phyloP scores from a whole-genome alignment of 2,888 invertebrate species.

The Heterodera filipjevi region DNA sequence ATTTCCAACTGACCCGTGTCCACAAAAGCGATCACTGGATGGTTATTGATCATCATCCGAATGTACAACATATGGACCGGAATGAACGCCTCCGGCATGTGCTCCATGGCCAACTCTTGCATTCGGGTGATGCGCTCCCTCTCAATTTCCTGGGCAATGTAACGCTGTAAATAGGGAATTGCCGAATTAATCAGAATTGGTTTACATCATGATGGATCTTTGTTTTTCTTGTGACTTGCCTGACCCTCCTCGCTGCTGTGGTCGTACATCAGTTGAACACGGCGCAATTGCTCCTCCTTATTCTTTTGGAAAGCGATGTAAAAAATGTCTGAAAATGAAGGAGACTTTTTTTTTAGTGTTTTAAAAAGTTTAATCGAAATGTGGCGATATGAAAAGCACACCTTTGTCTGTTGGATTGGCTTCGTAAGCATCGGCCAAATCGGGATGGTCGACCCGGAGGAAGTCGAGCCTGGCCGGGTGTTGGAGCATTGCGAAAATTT shows the following conservation, averaged over 20 bases:
- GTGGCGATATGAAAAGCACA: background rate
- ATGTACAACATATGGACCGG: constrained; percentile 97
- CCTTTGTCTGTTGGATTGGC: constrained; percentile 45
- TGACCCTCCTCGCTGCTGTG: constrained; percentile 38
- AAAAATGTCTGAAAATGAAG: constrained; percentile 32
- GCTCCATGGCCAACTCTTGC: constrained; percentile 98
- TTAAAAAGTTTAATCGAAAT: background rate
- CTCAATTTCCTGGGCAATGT: constrained; percentile 36
- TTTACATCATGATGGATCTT: no score
- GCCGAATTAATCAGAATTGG: background rate
- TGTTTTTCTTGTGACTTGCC: no score
- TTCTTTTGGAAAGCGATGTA: constrained; percentile 24
- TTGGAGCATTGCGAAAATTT: constrained; percentile 22
- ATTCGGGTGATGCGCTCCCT: constrained; percentile 86
- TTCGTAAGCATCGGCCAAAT: constrained; percentile 38
- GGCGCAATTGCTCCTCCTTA: constrained; percentile 25
- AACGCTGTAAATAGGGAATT: background rate
- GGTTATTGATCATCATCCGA: constrained; percentile 93
- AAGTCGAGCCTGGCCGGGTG: constrained; percentile 22
- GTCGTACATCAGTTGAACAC: constrained; percentile 32
- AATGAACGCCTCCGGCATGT: constrained; percentile 96
- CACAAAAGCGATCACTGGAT: constrained; percentile 95
- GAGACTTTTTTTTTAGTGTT: no score
- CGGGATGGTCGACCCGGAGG: constrained; percentile 23
- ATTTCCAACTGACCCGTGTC: constrained; percentile 81